phyloP scores from a whole-genome alignment of 2,888 invertebrate genomes.

The Plutella xylostella region DNA sequence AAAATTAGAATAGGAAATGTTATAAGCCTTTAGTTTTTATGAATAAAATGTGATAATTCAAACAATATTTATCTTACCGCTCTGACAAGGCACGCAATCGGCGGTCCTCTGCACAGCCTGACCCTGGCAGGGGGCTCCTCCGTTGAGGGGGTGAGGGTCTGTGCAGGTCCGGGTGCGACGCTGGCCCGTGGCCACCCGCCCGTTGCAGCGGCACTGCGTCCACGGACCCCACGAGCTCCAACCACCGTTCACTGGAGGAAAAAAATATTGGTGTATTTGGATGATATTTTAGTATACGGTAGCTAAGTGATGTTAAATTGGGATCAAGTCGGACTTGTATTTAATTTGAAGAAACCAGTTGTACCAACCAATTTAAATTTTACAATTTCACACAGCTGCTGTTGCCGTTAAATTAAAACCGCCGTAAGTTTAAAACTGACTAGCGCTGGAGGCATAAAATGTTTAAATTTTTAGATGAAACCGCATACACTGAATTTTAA shows the following conservation, averaged over 20 bases:
- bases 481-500: too few species aligned
- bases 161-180: conserved; percentile 87
- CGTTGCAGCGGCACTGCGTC: conserved; percentile 90
- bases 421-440: too few species aligned
- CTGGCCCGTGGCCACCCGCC: conserved; percentile 78
- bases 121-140: conserved; percentile 88
- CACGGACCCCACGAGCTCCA: conserved; percentile 94
- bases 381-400: too few species aligned
- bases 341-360: too few species aligned
- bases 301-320: background rate
- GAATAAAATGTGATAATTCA: background rate
- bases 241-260: conserved; percentile 86
- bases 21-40: too few species aligned
- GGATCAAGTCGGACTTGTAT: too few species aligned
- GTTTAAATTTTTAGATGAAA: too few species aligned
- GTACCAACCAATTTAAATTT: too few species aligned
- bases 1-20: too few species aligned
- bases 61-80: conserved; percentile 27
- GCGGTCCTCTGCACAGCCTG: conserved; percentile 82
- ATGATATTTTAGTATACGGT: background rate
- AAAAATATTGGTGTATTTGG: background rate
- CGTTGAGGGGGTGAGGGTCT: conserved; percentile 92
- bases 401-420: too few species aligned
- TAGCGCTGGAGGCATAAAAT: too few species aligned
- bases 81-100: conserved; percentile 83